phyloP scores from a whole-genome alignment of 2,888 invertebrate genomes.

The Anaspis maculata region DNA sequence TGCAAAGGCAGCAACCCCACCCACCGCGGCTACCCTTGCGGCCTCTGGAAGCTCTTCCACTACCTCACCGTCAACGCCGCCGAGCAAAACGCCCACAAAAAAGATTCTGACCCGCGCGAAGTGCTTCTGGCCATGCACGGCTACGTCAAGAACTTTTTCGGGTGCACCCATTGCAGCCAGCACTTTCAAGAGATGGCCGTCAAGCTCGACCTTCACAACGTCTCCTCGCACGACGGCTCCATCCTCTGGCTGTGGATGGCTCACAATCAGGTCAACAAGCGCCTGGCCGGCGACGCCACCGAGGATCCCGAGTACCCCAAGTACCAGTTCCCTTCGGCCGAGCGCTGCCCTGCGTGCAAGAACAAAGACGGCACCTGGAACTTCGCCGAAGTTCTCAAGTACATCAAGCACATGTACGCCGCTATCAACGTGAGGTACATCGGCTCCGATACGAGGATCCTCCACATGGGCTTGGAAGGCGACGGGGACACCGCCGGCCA shows the following conservation, averaged over 20 bases:
- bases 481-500: neutral
- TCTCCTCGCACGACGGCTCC: slow-evolving; percentile 62
- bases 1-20: slow-evolving; percentile 72
- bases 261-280: slow-evolving; percentile 87
- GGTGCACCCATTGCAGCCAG: slow-evolving; percentile 81
- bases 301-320: slow-evolving; percentile 90
- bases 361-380: slow-evolving; percentile 50
- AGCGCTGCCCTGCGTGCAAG: slow-evolving; percentile 62
- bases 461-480: slow-evolving; percentile 29
- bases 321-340: slow-evolving; percentile 70
- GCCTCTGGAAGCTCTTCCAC: slow-evolving; percentile 93
- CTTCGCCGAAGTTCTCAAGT: slow-evolving; percentile 52
- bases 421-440: slow-evolving; percentile 44
- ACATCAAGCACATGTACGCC: slow-evolving; percentile 51
- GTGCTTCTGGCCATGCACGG: slow-evolving; percentile 77
- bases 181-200: slow-evolving; percentile 85
- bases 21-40: slow-evolving; percentile 85
- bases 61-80: slow-evolving; percentile 76
- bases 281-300: slow-evolving; percentile 75
- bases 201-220: slow-evolving; percentile 59
- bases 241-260: slow-evolving; percentile 91
- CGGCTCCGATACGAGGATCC: slow-evolving; percentile 35
- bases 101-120: slow-evolving; percentile 52
- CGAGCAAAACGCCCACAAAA: slow-evolving; percentile 24
- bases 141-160: slow-evolving; percentile 87